Percentiles rank a stretch among this genome's conserved stretches.
phyloP scores from a whole-genome alignment of 2,797 vertebrate species.

The Menidia menidia region DNA sequence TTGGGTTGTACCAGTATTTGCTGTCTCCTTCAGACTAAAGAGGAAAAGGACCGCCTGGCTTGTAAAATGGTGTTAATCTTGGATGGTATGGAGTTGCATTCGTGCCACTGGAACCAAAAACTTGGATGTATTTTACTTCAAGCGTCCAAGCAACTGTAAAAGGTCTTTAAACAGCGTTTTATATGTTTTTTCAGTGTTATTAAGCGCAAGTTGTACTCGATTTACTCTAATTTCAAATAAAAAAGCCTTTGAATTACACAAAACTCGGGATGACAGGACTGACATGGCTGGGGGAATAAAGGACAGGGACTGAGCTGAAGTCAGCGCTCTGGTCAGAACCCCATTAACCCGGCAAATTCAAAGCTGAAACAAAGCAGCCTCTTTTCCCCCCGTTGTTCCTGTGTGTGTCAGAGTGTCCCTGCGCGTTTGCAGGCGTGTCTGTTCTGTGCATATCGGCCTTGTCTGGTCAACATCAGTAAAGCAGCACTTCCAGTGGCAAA shows the following conservation, averaged over 20 bases:
- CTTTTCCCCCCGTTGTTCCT: slow-evolving; percentile 47
- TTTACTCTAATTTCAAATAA: neutral
- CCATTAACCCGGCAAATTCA: slow-evolving; percentile 62
- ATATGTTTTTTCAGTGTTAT: neutral
- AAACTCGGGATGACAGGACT: neutral
- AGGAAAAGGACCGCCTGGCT: too few relatives aligned
- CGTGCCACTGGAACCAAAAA: too few relatives aligned
- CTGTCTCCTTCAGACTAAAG: too few relatives aligned
- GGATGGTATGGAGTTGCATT: too few relatives aligned
- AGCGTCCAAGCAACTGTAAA: neutral
- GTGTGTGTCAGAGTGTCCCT: slow-evolving; percentile 8
- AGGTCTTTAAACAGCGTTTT: neutral
- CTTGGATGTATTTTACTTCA: too few relatives aligned
- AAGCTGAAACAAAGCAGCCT: slow-evolving; percentile 73
- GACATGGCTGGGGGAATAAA: slow-evolving; percentile 7
- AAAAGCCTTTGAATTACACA: neutral
- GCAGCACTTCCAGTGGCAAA: slow-evolving; percentile 59
- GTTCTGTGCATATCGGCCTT: slow-evolving; percentile 53
- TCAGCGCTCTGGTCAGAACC: slow-evolving; percentile 35
- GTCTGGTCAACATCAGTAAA: slow-evolving; percentile 68
- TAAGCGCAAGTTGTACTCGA: neutral
- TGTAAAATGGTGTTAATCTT: too few relatives aligned
- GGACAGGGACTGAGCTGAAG: slow-evolving; percentile 25
- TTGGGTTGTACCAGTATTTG: too few relatives aligned
- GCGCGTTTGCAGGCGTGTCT: slow-evolving; percentile 24